Evolutionary conservation across 1,140 invertebrate genomes (phyloP).

Genomic region (Aphaenogaster floridana): DNA sequence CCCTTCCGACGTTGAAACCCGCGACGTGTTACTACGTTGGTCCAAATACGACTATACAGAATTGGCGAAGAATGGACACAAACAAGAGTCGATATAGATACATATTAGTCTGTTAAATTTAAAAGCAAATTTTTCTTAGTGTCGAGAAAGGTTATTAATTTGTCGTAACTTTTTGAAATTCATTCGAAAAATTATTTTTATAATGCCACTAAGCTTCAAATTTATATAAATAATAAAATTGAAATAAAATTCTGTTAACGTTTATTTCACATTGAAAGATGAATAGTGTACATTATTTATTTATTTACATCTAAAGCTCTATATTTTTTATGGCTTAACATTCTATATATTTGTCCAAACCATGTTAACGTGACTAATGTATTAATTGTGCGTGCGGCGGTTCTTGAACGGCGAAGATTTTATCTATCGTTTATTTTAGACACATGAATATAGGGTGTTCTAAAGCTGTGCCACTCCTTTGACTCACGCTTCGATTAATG

Average conservation of each 20-base stretch:
- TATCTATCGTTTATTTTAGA: conserved; percentile 10
- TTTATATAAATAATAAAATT: conserved; percentile 6
- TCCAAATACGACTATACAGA: conserved; percentile 6
- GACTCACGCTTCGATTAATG: not conserved
- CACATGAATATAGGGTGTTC: not conserved
- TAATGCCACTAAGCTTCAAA: not conserved
- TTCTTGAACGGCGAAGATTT: conserved; percentile 1
- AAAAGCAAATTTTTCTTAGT: not conserved
- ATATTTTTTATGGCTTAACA: not conserved
- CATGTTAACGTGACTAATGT: conserved; percentile 10
- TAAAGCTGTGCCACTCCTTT: not conserved
- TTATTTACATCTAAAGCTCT: not conserved
- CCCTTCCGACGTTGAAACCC: not conserved
- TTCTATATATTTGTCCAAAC: not conserved
- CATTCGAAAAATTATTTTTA: not conserved
- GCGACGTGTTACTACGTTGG: not conserved
- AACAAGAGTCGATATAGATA: not conserved
- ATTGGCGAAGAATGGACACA: not conserved
- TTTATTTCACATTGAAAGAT: not conserved
- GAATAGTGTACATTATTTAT: not conserved
- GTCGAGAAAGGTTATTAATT: not conserved
- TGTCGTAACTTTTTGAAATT: not conserved
- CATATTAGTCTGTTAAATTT: not conserved
- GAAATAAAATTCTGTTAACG: not conserved
- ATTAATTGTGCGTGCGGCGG: not conserved